Evolutionary conservation across 2,888 invertebrate genomes (phyloP).

Genomic region (Sarcophaga rosellei): DNA sequence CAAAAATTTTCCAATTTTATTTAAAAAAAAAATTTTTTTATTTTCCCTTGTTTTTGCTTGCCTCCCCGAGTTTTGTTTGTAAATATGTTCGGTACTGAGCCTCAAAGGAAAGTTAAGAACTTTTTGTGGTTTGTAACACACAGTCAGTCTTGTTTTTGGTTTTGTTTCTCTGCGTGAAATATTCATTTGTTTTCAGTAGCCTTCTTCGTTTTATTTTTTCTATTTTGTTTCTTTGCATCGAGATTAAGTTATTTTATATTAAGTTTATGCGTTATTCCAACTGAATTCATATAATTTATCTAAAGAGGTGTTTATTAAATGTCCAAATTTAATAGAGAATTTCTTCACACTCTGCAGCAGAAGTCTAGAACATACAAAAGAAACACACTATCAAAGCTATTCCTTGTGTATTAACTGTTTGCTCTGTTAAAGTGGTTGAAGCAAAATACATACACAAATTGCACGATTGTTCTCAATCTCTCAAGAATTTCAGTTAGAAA

Average conservation of each 20-base stretch:
- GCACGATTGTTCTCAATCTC: too few species aligned
- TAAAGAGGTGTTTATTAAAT: background rate
- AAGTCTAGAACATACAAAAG: too few species aligned
- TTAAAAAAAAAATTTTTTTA: background rate
- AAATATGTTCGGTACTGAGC: background rate
- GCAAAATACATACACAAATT: too few species aligned
- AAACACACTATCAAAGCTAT: too few species aligned
- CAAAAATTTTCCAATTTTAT: background rate
- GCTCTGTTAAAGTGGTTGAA: too few species aligned
- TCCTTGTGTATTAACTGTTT: too few species aligned
- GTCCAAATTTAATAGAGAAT: too few species aligned
- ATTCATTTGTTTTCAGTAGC: slow-evolving; percentile 15
- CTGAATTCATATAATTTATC: background rate
- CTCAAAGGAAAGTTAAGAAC: slow-evolving; percentile 62
- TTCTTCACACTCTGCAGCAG: too few species aligned
- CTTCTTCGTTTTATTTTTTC: background rate
- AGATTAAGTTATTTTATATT: slow-evolving; percentile 51
- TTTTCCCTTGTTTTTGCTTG: background rate
- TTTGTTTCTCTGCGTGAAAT: slow-evolving; percentile 42
- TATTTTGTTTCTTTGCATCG: background rate
- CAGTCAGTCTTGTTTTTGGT: slow-evolving; percentile 40
- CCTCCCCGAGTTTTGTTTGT: background rate
- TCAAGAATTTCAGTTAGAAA: too few species aligned
- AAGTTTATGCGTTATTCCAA: slow-evolving; percentile 39
- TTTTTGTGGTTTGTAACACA: slow-evolving; percentile 52